phyloP scores from a whole-genome alignment of 2,113 vertebrate species.

The Melierax canorus region DNA sequence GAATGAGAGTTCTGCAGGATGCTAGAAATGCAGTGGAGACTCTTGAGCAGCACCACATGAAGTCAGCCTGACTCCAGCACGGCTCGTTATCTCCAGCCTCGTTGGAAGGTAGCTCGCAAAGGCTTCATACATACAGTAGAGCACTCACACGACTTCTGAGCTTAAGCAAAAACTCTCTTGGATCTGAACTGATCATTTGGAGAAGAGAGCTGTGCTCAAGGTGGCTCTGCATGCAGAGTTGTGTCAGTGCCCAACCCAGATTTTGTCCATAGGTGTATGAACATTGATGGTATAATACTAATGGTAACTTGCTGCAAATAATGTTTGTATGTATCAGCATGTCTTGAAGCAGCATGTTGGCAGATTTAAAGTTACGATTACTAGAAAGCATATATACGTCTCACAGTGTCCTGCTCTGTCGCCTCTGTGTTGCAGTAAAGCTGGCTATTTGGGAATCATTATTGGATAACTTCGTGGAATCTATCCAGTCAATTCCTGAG shows the following conservation, averaged over 20 bases:
- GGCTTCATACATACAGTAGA: background rate
- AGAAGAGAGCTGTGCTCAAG: background rate
- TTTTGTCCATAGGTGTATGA: background rate
- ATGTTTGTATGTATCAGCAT: fast-evolving
- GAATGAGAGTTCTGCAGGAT: background rate
- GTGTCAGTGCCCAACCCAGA: background rate
- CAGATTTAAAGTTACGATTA: background rate
- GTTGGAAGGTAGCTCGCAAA: background rate
- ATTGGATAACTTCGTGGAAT: conserved; percentile 94
- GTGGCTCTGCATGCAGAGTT: background rate
- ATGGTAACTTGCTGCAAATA: background rate
- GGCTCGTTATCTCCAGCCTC: background rate
- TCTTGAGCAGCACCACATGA: background rate
- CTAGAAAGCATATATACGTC: background rate
- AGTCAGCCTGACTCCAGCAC: background rate
- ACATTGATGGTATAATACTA: background rate
- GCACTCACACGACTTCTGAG: background rate
- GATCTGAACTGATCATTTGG: background rate
- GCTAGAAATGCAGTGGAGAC: background rate
- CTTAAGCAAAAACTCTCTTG: background rate
- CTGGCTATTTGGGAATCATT: conserved; percentile 96
- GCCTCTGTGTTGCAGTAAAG: conserved; percentile 82
- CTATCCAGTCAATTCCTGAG: conserved; percentile 98
- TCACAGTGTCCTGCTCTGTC: background rate
- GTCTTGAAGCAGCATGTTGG: background rate